Base-by-base conservation (phyloP, 2,113 vertebrate genomes). In the Xiphorhynchus elegans region DNA sequence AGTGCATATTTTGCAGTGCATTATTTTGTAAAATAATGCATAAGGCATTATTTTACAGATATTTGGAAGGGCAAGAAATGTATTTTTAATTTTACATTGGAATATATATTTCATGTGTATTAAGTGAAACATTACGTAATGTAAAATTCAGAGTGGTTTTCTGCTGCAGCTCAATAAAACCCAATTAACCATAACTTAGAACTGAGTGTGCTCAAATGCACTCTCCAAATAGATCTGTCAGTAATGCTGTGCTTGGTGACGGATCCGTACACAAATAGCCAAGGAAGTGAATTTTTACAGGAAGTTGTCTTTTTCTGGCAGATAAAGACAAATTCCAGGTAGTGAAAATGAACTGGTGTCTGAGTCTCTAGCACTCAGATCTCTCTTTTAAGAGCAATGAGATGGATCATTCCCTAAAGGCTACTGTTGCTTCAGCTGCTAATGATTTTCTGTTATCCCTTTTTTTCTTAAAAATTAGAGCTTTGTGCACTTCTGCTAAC, bases 401-500 rank as follows among this genome's bases (percentile, higher is more conserved):
- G 88, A 97, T 90, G 74, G 75, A 96, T 93, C 75, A 46, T 59
- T 97, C 89, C 90, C 95, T 87, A 96, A 80, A 73, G 86, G 79
- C 91, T 96, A 42, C 80, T 97, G 91, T 97, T 93, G 95, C 63
- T 96, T 95, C 47, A 95, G 93, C 62, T 97, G 75, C 90, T 97
- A 98, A 97, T 98, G 75, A 94, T 62, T 97, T 96, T 95, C 91
- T 97, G 62, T 97, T 94, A 94, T 95, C 79, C 64, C 88, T 89
- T 89, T 95, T 95, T 74, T 93, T 68, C 73, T 93, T 89, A 85
- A 91, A 96, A 97, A 85, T 86, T 66, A 95, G 97, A 97, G 63
- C 72, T 74, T 58, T 95, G 15, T 96, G 55, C 52, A 75, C 13
- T 55, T 97, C 86, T 93, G 18, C 91, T 96, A 96, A 95, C 67